Evolutionary conservation across 2,113 vertebrate species (phyloP).

Genomic region (Synodontis membranacea): DNA sequence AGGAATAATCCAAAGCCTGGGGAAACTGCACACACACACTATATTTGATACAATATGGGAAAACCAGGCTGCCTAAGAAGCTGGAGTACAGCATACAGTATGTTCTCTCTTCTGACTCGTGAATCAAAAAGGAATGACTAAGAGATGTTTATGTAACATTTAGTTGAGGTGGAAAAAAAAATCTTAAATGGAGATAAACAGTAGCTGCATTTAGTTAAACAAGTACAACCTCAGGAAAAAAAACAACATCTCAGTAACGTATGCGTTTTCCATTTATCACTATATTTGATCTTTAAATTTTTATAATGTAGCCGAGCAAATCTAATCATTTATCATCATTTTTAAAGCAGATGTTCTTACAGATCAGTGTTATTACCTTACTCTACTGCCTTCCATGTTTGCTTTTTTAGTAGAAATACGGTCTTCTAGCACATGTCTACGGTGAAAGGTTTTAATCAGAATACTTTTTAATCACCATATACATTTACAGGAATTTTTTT

Average conservation of each 20-base stretch:
- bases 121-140: constrained; percentile 4
- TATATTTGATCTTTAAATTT: not conserved
- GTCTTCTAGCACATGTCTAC: not conserved
- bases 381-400: not conserved
- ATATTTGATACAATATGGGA: not conserved
- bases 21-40: not conserved
- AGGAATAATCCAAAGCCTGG: not conserved
- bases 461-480: too few relatives aligned
- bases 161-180: not conserved
- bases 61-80: not conserved
- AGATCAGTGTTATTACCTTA: not conserved
- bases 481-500: too few relatives aligned
- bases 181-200: not conserved
- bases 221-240: not conserved
- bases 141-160: not conserved
- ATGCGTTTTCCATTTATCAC: not conserved
- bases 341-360: not conserved
- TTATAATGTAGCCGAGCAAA: not conserved
- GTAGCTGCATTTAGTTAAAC: not conserved
- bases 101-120: not conserved
- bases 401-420: not conserved
- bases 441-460: not conserved
- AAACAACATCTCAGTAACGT: not conserved
- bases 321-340: not conserved
- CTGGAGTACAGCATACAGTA: not conserved